Evolutionary conservation across 2,113 vertebrate species (phyloP).

Genomic region (Callithrix jacchus): DNA sequence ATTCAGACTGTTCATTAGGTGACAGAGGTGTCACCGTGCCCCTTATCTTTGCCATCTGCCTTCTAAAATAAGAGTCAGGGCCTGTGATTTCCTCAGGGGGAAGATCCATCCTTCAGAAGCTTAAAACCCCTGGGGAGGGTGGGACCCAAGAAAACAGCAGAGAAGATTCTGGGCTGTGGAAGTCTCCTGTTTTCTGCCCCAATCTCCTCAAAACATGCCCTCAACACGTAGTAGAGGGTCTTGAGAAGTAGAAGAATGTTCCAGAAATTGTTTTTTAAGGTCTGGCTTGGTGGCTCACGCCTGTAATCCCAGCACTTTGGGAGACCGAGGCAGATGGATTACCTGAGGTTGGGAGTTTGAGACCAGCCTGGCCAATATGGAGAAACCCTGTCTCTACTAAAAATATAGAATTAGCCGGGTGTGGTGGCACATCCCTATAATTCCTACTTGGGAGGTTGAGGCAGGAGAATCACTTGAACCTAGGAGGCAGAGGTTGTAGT

Average conservation of each 20-base stretch:
- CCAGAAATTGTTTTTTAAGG: not conserved
- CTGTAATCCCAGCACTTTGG: too few relatives aligned
- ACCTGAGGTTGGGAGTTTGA: too few relatives aligned
- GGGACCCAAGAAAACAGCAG: not conserved
- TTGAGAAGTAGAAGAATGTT: not conserved
- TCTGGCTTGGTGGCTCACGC: too few relatives aligned
- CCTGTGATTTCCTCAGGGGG: constrained; percentile 51
- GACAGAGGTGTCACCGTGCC: constrained; percentile 59
- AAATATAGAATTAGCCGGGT: too few relatives aligned
- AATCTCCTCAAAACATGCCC: not conserved
- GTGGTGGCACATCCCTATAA: too few relatives aligned
- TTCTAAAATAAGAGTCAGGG: constrained; percentile 74
- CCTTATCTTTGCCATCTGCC: constrained; percentile 72
- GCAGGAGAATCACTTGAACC: too few relatives aligned
- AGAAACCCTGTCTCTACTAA: too few relatives aligned
- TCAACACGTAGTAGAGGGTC: not conserved
- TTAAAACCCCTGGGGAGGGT: not conserved
- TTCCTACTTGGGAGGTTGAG: too few relatives aligned
- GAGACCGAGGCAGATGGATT: too few relatives aligned
- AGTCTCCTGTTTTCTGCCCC: not conserved
- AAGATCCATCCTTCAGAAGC: constrained; percentile 50
- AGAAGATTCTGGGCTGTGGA: not conserved
- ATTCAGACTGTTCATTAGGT: constrained; percentile 74
- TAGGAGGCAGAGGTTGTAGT: too few relatives aligned
- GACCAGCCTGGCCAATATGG: too few relatives aligned